Base-by-base conservation (phyloP, 2,113 vertebrate species). In the Colistium nudipinnis region DNA sequence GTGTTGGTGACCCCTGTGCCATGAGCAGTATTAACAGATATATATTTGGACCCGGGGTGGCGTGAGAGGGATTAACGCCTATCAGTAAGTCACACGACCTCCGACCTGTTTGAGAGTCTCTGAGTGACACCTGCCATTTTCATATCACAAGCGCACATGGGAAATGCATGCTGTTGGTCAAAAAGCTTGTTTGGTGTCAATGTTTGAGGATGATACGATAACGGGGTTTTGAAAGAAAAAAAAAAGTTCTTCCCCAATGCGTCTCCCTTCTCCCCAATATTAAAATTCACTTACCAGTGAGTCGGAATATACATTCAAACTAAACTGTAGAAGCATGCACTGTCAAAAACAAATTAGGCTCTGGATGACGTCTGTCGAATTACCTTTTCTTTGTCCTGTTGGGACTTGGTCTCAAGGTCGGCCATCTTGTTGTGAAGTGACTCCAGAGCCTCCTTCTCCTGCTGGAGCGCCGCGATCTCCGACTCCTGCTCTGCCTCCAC, bases 401-500 rank as follows among this genome's bases (percentile, higher is more conserved):
- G 90, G 55, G 94, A 93, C 84, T 94, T 95, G 83, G 91, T 94
- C 81, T 98, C 96, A 47, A 96, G 83, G 86, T 96, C 93, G 55
- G 93, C 89, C 90, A 98, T 95, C 89, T 96, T 97, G 82, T 88
- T 90, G 88, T 96, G 95, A 82, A 98, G 94, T 31, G 93, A 88
- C 75, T 96, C 95, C 87, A 98, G 75, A 81, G 94, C 91, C 13
- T 96, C 94, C 88, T 95, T 98, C 84, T 98, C 97, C 80, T 95
- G 95, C 87, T 96, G 94, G 39, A 98, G 94, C 80, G 95, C 95
- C 48, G 94, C 86, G 51, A 86, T 91, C 90, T 99, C 97, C 0
- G 97, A 95, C 87, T 97, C 94, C 90, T 96, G 95, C 84, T 99
- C 97, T 27, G 96, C 97, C 61, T 97, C 96, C 90, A 99, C 91